Evolutionary conservation across 1,140 invertebrate genomes (phyloP).

Genomic region (Danaus melanippus): DNA sequence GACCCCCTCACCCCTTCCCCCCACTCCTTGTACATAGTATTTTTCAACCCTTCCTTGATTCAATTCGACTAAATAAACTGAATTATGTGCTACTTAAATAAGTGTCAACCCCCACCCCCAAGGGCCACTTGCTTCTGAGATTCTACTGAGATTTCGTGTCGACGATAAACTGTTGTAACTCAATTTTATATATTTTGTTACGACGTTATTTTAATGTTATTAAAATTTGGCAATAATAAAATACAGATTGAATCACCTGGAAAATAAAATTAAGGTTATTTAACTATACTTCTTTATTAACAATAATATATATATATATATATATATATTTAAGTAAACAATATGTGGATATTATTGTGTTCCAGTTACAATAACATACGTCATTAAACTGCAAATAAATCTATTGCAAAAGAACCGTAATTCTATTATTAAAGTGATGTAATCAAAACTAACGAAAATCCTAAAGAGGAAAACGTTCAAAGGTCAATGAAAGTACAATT

Average conservation of each 20-base stretch:
- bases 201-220: not conserved
- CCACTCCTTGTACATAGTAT: slow-evolving; percentile 15
- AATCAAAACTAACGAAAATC: no score
- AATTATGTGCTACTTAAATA: slow-evolving; percentile 71
- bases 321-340: no score
- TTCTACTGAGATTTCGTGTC: slow-evolving; percentile 32
- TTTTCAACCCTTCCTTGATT: slow-evolving; percentile 64
- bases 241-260: no score
- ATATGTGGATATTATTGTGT: no score
- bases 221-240: no score
- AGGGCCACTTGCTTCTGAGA: slow-evolving; percentile 55
- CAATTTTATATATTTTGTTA: slow-evolving; percentile 9
- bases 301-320: no score
- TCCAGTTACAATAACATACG: no score
- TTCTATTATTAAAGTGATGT: no score
- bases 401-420: no score
- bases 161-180: slow-evolving; percentile 16
- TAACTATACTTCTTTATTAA: no score
- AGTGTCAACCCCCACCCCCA: slow-evolving; percentile 52
- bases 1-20: not conserved
- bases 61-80: slow-evolving; percentile 69
- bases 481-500: slow-evolving; percentile 17
- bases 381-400: no score
- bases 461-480: slow-evolving; percentile 1
- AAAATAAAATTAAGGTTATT: no score